Evolutionary conservation across 2,888 invertebrate species (phyloP), one percentile per base, ranked within the genome.

Genomic region (Machimus rusticus): DNA sequence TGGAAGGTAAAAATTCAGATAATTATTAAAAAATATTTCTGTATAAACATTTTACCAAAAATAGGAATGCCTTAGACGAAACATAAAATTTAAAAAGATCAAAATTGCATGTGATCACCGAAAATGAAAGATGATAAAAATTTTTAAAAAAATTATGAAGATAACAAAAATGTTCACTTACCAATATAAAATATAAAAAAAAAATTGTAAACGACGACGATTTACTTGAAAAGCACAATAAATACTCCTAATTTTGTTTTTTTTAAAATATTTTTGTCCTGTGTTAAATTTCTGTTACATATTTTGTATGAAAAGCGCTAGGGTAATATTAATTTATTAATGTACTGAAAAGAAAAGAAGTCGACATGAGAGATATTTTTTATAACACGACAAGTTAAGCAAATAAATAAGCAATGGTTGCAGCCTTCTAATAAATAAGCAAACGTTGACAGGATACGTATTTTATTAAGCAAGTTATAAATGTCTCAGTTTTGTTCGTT

Each of bases 161-260:
- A 51, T 43, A 46, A 66, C 12, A 76, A 37, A 76, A 79, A 79
- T 28, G 66, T 66, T 12, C 28, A 66, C 57, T 57, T 19, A 57
- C 23, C 66, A 66, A 28, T 28, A 66, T 19, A 28, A 66, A 66
- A 55, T 55, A n/a, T 1, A 23, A 28, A 23, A 66, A 23, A 79
- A 55, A 79, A 5, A 16, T 28, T 19, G 51, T 34, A 79, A 51
- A 79, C 31, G 51, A 51, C n/a, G 46, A 39, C 31, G 51, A 28
- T 39, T 39, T 79, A 79, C 78, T 79, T 79, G 31, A 46, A 79
- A 79, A 79, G 79, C 79, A 79, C 79, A 79, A 79, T 51, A 79
- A 39, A 79, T 46, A 79, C 79, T 79, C 79, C 79, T 43, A 14
- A 46, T 46, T 46, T 46, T 79, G 46, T 79, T 28, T 12, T 78